Conservation (phyloP, 2,113 vertebrate genomes). For the Pluvialis apricaria region DNA sequence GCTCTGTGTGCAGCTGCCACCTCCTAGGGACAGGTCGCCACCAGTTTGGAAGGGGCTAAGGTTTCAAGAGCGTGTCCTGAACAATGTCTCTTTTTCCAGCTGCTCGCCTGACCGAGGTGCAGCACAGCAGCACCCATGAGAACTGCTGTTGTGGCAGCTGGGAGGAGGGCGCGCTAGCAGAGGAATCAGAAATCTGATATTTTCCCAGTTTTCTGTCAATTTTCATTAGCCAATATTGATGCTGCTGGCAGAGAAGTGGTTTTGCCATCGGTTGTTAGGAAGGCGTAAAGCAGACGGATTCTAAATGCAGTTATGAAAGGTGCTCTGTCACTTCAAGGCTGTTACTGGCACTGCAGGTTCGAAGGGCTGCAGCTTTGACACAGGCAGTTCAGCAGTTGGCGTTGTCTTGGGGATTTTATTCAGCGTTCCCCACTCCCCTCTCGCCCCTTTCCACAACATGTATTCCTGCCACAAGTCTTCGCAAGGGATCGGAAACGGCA, state of each 20-base stretch:
- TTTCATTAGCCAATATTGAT: background rate
- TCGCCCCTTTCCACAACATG: background rate
- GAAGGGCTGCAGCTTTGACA: background rate
- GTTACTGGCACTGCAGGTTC: background rate
- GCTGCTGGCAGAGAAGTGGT: background rate
- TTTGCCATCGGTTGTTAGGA: background rate
- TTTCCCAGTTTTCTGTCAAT: background rate
- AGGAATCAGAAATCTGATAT: background rate
- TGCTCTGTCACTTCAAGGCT: background rate
- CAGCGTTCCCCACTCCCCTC: background rate
- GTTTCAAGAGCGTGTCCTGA: background rate
- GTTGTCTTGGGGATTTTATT: background rate
- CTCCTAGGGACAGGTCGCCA: background rate
- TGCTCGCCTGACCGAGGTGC: background rate
- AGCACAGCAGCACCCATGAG: accelerated
- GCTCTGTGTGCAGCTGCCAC: background rate
- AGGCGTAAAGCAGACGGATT: background rate
- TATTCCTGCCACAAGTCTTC: background rate
- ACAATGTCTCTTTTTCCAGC: background rate
- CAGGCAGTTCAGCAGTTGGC: background rate
- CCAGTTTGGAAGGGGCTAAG: background rate
- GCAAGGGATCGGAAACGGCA: background rate
- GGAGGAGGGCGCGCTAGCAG: background rate
- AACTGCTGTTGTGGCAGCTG: background rate
- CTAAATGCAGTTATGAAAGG: background rate